Conservation (phyloP, 2,797 vertebrate species). For the Enteromius unitaeniatus region DNA sequence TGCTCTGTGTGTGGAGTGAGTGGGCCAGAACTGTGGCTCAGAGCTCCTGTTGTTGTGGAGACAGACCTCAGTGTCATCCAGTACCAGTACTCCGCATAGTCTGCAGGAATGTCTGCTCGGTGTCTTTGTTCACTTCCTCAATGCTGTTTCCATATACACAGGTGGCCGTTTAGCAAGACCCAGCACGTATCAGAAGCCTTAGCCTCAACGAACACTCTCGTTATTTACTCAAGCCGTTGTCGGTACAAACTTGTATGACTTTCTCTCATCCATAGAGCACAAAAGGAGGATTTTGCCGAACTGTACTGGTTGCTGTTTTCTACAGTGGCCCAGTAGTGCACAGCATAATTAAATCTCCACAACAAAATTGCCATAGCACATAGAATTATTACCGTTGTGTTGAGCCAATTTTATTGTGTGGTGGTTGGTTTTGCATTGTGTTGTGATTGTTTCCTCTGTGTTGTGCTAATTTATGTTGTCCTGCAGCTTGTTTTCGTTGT, state of each 20-base stretch:
- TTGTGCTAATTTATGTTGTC: no score
- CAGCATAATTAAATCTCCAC: not conserved
- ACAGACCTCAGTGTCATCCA: slow-evolving; percentile 40
- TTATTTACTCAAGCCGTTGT: not conserved
- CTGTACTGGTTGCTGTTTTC: not conserved
- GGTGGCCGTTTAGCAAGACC: slow-evolving; percentile 6
- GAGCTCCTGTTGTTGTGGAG: slow-evolving; percentile 51
- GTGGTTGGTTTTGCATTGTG: no score
- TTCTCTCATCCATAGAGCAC: not conserved
- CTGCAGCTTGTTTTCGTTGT: no score
- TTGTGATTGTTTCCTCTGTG: no score
- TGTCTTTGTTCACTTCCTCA: slow-evolving; percentile 22
- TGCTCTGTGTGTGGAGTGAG: slow-evolving; percentile 42
- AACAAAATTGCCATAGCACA: not conserved
- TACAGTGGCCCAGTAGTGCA: not conserved
- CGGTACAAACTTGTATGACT: not conserved
- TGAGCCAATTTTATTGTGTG: no score
- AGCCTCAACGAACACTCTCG: not conserved
- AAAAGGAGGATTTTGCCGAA: not conserved
- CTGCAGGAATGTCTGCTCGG: slow-evolving; percentile 36
- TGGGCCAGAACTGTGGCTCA: slow-evolving; percentile 47
- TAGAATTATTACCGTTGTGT: not conserved
- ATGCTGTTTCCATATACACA: not conserved
- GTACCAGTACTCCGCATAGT: slow-evolving; percentile 44
- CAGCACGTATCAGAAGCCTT: not conserved